A percentile compares a stretch with the other conserved stretches of the same genome.
Evolutionary conservation across 2,797 vertebrate species (phyloP).

Genomic region (Oryzias dopingdopingensis): DNA sequence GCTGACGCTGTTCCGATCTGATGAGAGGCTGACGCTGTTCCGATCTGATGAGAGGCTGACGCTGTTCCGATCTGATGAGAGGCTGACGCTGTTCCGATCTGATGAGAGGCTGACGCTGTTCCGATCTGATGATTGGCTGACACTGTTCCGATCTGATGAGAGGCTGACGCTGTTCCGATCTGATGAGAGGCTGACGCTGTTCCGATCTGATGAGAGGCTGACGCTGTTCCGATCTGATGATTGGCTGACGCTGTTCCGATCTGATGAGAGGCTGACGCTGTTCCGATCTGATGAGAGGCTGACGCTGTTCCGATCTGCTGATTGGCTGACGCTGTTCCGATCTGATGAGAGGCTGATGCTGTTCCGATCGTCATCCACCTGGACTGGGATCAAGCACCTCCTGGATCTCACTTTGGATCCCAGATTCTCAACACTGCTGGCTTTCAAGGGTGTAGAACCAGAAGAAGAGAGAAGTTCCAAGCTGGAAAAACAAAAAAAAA

Average conservation of each 20-base stretch:
- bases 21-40: neutral
- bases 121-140: neutral
- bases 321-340: neutral
- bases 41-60: conserved; percentile 10
- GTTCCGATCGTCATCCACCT: conserved; percentile 11
- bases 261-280: neutral
- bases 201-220: too few species aligned
- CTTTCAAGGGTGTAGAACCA: neutral
- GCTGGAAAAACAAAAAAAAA: conserved; percentile 4
- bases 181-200: too few species aligned
- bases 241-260: neutral
- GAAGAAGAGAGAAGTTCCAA: neutral
- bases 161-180: too few species aligned
- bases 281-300: too few species aligned
- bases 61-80: conserved; percentile 3
- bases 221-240: conserved; percentile 21
- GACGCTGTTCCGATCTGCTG: conserved; percentile 21
- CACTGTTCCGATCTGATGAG: neutral
- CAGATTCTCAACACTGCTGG: neutral
- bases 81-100: neutral
- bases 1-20: conserved; percentile 1
- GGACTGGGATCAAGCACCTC: neutral
- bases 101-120: too few species aligned
- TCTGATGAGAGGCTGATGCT: conserved; percentile 1
- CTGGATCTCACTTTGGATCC: neutral